phyloP scores from a whole-genome alignment of 2,888 invertebrate species.

The Danaus chrysippus region DNA sequence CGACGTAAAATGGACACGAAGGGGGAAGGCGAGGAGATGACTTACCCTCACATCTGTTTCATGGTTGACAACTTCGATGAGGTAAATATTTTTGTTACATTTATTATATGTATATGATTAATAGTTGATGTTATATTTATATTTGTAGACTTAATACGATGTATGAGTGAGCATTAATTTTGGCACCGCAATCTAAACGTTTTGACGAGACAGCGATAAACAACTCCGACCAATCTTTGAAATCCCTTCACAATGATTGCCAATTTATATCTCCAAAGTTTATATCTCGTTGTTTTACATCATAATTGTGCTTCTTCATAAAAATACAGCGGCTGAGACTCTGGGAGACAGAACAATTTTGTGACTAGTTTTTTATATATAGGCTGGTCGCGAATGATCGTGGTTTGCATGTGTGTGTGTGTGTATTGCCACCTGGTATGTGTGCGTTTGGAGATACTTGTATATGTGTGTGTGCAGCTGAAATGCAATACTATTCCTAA shows the following conservation, averaged over 20 bases:
- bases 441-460: not conserved
- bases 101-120: not conserved
- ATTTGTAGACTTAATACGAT: too few species aligned
- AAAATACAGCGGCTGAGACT: too few species aligned
- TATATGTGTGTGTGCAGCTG: slow-evolving; percentile 3
- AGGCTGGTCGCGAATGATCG: not conserved
- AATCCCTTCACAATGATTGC: too few species aligned
- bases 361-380: not conserved
- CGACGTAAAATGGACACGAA: slow-evolving; percentile 98
- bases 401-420: not conserved
- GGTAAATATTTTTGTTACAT: slow-evolving; percentile 65
- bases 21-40: slow-evolving; percentile 98
- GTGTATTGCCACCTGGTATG: not conserved
- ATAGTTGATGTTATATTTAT: too few species aligned
- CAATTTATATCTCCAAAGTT: too few species aligned
- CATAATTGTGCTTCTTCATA: too few species aligned
- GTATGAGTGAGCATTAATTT: too few species aligned
- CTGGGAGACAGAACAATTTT: too few species aligned
- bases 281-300: too few species aligned
- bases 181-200: too few species aligned
- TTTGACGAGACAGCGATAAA: too few species aligned
- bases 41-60: slow-evolving; percentile 99
- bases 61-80: slow-evolving; percentile 99
- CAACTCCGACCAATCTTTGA: too few species aligned
- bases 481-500: not conserved